Evolutionary conservation across 1,140 invertebrate species (phyloP), one percentile per base, ranked within the genome.

Genomic region (Trypoxylus dichotomus): DNA sequence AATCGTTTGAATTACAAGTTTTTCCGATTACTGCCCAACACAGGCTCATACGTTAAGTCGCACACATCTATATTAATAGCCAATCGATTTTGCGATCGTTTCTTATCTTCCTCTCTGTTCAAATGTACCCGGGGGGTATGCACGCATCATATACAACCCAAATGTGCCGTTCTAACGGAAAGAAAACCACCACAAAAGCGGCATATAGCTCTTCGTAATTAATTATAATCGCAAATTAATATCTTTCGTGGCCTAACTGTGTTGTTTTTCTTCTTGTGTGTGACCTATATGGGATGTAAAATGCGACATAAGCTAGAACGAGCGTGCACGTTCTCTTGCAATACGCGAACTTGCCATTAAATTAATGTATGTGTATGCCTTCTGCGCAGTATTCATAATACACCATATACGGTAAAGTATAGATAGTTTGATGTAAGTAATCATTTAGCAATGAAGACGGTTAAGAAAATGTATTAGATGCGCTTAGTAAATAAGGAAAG

Each of bases 1-100:
- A 63, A 63, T 63, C 21, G 60, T 19, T 63, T 63, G 60, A 63
- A 63, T 63, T 63, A 63, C 60, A 63, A 63, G 47, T 63, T 63
- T 63, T 63, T 24, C 60, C 60, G 60, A 63, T 63, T 63, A 63
- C 60, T 11, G 19, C 8, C 60, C 21, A 63, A 63, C 25, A 63
- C 60, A 63, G 19, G 19, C 19, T 25, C 19, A 24, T 27, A 63
- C 19, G 24, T 19, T 3, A 63, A 63, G 60, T 19, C 2, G 60
- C 21, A 24, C 60, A 63, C 60, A 63, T 27, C 19, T 19, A 63
- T 63, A 63, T 63, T 63, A 19, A 63, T 63, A 63, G 60, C 13
- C 60, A 25, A 63, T 63, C 60, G 60, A 63, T 58, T n/a, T 58
- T 27, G 60, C 60, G 60, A 63, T 2, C 7, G 19, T 19, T 1